Base-by-base conservation (phyloP, 2,113 vertebrate genomes). In the Dipodomys ordii region DNA sequence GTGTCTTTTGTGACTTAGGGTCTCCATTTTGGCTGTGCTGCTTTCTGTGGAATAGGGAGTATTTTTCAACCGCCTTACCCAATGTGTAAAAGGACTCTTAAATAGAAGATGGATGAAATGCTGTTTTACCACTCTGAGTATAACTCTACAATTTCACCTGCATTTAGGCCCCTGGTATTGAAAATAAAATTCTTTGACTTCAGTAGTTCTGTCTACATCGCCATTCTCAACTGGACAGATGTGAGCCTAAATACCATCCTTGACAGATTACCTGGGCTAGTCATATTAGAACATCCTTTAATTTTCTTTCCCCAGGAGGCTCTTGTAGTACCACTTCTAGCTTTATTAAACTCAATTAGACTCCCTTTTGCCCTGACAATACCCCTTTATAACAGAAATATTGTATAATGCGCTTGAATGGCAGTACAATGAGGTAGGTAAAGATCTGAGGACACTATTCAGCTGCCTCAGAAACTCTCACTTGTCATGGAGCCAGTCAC, bases 281-380 rank as follows among this genome's bases (percentile, higher is more conserved):
- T 86, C 69, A 64, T 90, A 87, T n/a, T 60, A 79, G 39, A 91
- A 74, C 49, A 92, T 60, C 13, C 0, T 8, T 64, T 87, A 97
- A 94, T 79, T n/a, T 0, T 92, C 87, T 87, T 53, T 39, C 65
- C 0, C 4, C 83, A 74, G 86, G 53, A 96, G 92, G 65, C 81
- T 57, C 94, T 95, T 87, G 0, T 83, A 86, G 79, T 77, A 93
- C 68, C 71, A 76, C 90, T 97, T 97, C 86, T 79, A 84, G 96
- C 80, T 97, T 97, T 97, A 97, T 97, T 97, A 97, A 97, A 97
- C 96, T 96, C 96, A 94, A 91, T 97, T 97, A 95, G 95, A 96
- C 88, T 85, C 68, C 78, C 90, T 95, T 97, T 96, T 97, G 87
- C 0, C 30, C 94, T 91, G 95, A 92, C 96, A 97, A 95, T 64